Conservation (phyloP, 2,113 vertebrate species). For the Colossoma macropomum region DNA sequence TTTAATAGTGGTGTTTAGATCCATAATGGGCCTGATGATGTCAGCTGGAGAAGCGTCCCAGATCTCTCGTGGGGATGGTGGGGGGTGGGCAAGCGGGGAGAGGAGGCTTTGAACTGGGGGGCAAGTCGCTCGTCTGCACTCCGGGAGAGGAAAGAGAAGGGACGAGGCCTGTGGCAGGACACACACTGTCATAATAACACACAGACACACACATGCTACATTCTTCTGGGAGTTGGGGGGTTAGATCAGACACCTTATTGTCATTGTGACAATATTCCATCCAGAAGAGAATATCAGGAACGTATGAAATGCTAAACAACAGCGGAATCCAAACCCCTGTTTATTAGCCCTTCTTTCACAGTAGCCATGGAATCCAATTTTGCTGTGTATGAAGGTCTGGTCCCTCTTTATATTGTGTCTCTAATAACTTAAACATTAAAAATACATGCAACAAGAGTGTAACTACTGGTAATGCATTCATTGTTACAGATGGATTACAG, state of each 20-base stretch:
- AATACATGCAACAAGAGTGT: too few relatives aligned
- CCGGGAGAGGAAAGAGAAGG: constrained; percentile 16
- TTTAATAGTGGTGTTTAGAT: constrained; percentile 48
- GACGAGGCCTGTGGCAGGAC: constrained; percentile 22
- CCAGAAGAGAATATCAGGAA: not conserved
- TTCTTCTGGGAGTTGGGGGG: not conserved
- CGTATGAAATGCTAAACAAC: too few relatives aligned
- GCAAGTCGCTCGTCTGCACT: constrained; percentile 8
- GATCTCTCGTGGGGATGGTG: not conserved
- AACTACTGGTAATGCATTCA: too few relatives aligned
- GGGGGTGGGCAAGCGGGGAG: constrained; percentile 22
- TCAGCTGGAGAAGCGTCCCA: constrained; percentile 32
- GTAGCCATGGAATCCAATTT: too few relatives aligned
- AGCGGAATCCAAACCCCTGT: too few relatives aligned
- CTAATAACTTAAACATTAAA: too few relatives aligned
- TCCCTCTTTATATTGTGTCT: too few relatives aligned
- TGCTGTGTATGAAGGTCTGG: too few relatives aligned
- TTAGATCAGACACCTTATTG: not conserved
- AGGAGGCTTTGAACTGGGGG: constrained; percentile 36
- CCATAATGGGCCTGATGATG: constrained; percentile 45
- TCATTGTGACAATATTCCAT: not conserved
- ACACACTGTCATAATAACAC: not conserved
- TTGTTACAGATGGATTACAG: too few relatives aligned
- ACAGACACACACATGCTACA: not conserved
- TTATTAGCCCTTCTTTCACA: too few relatives aligned